phyloP scores from a whole-genome alignment of 2,113 vertebrate genomes.

The Callipepla squamata region DNA sequence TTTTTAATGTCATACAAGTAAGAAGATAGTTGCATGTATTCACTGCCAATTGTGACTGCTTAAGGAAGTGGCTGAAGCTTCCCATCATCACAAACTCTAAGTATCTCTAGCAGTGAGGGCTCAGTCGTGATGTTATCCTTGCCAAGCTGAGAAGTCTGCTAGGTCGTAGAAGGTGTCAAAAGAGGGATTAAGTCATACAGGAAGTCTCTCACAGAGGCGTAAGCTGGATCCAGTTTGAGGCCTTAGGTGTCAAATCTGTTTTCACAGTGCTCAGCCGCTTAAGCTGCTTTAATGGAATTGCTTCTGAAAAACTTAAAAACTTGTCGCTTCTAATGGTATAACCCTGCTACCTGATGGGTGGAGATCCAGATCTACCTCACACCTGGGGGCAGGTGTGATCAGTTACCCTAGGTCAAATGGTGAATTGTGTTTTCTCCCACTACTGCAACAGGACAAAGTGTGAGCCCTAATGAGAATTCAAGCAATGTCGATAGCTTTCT shows the following conservation, averaged over 20 bases:
- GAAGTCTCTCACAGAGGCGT: neutral
- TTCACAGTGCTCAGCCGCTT: neutral
- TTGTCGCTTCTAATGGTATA: neutral
- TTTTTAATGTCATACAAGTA: neutral
- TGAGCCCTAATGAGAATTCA: neutral
- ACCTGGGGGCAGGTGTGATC: neutral
- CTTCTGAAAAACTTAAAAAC: neutral
- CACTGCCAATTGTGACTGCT: neutral
- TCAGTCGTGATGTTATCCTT: neutral
- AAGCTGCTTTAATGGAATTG: neutral
- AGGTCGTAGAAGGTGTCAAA: neutral
- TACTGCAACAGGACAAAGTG: accelerated
- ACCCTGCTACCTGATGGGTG: neutral
- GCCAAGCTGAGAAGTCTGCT: neutral
- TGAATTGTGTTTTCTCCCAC: neutral
- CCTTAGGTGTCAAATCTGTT: neutral
- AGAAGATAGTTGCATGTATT: neutral
- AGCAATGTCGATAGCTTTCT: neutral
- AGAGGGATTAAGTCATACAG: neutral
- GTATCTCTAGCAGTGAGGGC: neutral
- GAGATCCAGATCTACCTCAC: neutral
- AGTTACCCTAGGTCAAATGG: neutral
- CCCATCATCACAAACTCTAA: neutral
- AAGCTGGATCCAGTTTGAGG: neutral
- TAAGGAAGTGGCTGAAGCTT: neutral